Evolutionary conservation across 2,113 vertebrate genomes (phyloP).

Genomic region (Dicentrarchus labrax): DNA sequence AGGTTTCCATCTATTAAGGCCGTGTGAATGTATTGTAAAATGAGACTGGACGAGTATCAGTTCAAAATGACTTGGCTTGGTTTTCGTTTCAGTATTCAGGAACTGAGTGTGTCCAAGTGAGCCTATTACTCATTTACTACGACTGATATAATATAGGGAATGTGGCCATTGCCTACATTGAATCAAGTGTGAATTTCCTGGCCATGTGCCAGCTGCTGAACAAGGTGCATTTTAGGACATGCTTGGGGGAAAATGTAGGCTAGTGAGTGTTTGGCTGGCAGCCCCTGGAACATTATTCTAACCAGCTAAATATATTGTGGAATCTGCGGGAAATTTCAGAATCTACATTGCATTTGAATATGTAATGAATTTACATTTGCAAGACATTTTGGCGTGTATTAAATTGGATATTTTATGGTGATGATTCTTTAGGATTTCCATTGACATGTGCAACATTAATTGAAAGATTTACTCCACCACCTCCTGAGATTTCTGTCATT

Average conservation of each 20-base stretch:
- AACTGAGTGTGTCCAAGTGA: background rate
- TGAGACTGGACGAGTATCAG: background rate
- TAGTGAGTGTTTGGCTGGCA: conserved; percentile 34
- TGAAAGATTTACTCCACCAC: background rate
- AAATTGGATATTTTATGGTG: too few relatives aligned
- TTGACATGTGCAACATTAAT: background rate
- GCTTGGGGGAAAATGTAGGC: conserved; percentile 35
- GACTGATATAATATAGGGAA: conserved; percentile 1
- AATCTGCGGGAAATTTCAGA: background rate
- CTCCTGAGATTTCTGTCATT: background rate
- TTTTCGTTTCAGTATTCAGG: background rate
- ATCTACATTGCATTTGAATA: background rate
- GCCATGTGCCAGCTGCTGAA: conserved; percentile 56
- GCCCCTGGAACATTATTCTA: conserved; percentile 12
- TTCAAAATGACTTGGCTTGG: background rate
- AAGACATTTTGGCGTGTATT: too few relatives aligned
- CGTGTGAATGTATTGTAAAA: conserved; percentile 23
- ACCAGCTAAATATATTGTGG: background rate
- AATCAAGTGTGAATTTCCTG: conserved; percentile 43
- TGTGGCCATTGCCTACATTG: conserved; percentile 31
- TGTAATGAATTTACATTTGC: too few relatives aligned
- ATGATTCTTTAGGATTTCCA: background rate
- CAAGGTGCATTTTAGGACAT: conserved; percentile 76
- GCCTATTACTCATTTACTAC: conserved; percentile 13
- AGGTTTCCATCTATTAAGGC: conserved; percentile 39